Base-by-base conservation (phyloP, 2,888 invertebrate species). In the Eurytoma californica region DNA sequence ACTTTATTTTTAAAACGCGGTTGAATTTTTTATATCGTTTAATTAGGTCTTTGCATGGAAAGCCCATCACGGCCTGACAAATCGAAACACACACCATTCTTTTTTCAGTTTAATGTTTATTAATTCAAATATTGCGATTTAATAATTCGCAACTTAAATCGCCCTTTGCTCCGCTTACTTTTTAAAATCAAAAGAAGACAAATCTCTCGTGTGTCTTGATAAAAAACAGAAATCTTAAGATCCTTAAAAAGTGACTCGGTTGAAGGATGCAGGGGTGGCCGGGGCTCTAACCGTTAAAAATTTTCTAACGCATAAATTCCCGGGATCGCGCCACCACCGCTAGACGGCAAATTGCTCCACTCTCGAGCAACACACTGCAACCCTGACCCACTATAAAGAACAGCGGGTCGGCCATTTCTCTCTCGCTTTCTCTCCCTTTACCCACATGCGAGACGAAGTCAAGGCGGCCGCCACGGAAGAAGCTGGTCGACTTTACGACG, bases 361-460 rank as follows among this genome's bases (percentile, higher is more conserved):
- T 39, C 30, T 16, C 24, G 39, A 39, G 18, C 30, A 63, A 47
- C 14, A 30, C 18, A 3, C 39, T n/a, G 16, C 39, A 63, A 63
- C 47, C 63, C 63, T 63, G 63, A 39, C 63, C 63, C 18, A 63
- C 30, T 30, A 47, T 39, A 63, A 39, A 63, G 47, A 39, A 60
- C 14, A 16, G 53, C 20, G 39, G 12, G 39, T 0, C 39, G 39
- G 39, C 39, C 39, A 39, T 39, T n/a, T n/a, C 63, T 61, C 63
- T 63, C n/a, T 18, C 47, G 63, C 63, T 39, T 16, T 28, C 30
- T 61, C 28, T 13, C 61, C 28, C 20, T 13, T 60, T 28, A 12
- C 20, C 12, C 13, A 9, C 18, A 9, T n/a, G 18, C 14, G 24
- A 28, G 14, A 16, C 5, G 24, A 12, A 60, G 39, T 39, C 61